phyloP scores from a whole-genome alignment of 2,113 vertebrate genomes.

The Apodemus sylvaticus region DNA sequence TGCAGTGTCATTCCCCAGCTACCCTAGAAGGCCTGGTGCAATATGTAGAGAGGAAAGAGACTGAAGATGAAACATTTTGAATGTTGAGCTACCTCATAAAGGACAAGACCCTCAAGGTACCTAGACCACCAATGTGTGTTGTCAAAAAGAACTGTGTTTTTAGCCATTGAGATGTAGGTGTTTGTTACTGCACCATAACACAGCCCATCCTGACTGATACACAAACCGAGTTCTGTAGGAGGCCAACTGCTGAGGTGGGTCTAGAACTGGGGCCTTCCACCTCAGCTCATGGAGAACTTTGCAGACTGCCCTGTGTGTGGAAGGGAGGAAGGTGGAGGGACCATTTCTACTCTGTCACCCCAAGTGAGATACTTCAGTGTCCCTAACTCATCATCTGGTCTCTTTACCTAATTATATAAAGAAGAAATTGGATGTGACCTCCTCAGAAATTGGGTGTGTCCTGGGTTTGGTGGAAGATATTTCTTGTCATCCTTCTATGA shows the following conservation, averaged over 20 bases:
- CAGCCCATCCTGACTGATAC: not conserved
- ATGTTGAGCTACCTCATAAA: not conserved
- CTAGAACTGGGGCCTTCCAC: not conserved
- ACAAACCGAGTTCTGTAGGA: not conserved
- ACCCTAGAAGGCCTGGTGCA: rapidly evolving
- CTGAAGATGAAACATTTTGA: not conserved
- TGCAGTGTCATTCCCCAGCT: rapidly evolving
- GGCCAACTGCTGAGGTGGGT: not conserved
- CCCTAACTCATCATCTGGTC: not conserved
- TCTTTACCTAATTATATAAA: not conserved
- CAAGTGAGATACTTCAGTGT: not conserved
- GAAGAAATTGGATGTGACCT: not conserved
- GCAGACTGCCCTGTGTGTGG: too few relatives aligned
- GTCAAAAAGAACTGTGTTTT: not conserved
- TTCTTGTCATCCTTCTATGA: not conserved
- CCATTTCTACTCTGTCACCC: not conserved
- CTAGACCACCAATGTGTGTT: not conserved
- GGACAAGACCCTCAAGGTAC: not conserved
- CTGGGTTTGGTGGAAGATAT: not conserved
- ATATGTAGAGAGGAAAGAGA: not conserved
- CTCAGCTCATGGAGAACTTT: not conserved
- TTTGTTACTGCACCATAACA: not conserved
- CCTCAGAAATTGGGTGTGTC: not conserved
- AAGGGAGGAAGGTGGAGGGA: not conserved
- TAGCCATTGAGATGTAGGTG: not conserved